Evolutionary conservation across 2,888 invertebrate genomes (phyloP).

Genomic region (Trissolcus brochymenae): DNA sequence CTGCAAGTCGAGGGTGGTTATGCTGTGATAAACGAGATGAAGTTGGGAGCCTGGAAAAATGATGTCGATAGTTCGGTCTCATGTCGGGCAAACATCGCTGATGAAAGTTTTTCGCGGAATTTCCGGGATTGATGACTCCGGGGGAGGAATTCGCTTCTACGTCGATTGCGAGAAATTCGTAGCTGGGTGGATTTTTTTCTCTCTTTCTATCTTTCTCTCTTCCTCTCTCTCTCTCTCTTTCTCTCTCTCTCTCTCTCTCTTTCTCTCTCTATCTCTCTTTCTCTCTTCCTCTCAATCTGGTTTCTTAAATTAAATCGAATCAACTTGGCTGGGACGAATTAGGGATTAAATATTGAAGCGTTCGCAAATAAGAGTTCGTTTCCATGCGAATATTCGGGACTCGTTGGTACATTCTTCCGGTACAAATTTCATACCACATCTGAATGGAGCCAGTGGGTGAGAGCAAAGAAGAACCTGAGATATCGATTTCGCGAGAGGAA

Average conservation of each 20-base stretch:
- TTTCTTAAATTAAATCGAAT: too few relatives aligned
- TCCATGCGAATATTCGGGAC: neutral
- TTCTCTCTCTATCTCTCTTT: neutral
- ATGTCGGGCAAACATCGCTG: constrained; percentile 25
- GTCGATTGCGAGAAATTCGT: neutral
- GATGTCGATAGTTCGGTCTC: constrained; percentile 39
- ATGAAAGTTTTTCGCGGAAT: constrained; percentile 29
- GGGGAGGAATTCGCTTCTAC: constrained; percentile 12
- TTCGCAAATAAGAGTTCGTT: neutral
- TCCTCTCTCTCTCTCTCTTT: neutral
- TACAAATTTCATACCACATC: constrained; percentile 22
- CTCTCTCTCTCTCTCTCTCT: neutral
- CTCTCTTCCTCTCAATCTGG: neutral
- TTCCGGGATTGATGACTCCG: constrained; percentile 27
- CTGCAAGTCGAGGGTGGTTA: constrained; percentile 33
- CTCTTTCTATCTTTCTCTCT: neutral
- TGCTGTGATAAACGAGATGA: constrained; percentile 44
- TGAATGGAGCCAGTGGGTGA: constrained; percentile 2
- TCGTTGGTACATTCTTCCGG: constrained; percentile 14
- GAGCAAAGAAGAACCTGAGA: neutral
- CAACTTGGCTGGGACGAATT: neutral
- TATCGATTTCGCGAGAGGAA: constrained; percentile 26
- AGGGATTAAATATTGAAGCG: neutral
- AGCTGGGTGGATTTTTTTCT: neutral
- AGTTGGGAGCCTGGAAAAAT: constrained; percentile 34